Conservation (phyloP, 2,113 vertebrate species). For the Astur gentilis region DNA sequence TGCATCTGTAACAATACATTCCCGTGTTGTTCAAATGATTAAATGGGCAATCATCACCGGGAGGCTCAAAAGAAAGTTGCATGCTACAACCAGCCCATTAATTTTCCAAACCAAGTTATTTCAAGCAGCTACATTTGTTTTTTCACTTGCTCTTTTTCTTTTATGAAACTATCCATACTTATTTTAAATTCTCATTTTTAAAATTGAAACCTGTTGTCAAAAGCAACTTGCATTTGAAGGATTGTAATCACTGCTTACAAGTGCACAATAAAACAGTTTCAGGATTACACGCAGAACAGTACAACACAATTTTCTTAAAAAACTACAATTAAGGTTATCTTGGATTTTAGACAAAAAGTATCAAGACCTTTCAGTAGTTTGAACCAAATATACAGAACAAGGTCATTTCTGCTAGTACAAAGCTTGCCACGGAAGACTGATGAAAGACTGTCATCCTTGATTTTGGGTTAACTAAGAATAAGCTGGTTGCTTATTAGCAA, state of each 20-base stretch:
- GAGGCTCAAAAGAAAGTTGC: neutral
- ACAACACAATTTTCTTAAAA: neutral
- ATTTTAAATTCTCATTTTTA: neutral
- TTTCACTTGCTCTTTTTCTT: neutral
- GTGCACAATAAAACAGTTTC: neutral
- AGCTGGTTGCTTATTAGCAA: neutral
- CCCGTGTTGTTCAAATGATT: neutral
- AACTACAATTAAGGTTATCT: neutral
- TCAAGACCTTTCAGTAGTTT: neutral
- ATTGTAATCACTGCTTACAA: neutral
- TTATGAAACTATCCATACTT: neutral
- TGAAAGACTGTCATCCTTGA: neutral
- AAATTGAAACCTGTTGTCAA: neutral
- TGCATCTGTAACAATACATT: neutral
- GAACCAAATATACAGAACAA: neutral
- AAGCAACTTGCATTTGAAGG: neutral
- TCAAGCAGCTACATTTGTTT: neutral
- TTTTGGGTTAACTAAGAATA: neutral
- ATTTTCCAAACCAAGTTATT: neutral
- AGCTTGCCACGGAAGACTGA: neutral
- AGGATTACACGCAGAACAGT: neutral
- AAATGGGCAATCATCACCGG: neutral
- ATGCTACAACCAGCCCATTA: neutral
- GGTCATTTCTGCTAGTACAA: neutral
- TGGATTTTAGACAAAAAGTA: neutral